phyloP scores from a whole-genome alignment of 30 jellyfish, hydroid and myxozoan genomes.

The Mastigias papua region DNA sequence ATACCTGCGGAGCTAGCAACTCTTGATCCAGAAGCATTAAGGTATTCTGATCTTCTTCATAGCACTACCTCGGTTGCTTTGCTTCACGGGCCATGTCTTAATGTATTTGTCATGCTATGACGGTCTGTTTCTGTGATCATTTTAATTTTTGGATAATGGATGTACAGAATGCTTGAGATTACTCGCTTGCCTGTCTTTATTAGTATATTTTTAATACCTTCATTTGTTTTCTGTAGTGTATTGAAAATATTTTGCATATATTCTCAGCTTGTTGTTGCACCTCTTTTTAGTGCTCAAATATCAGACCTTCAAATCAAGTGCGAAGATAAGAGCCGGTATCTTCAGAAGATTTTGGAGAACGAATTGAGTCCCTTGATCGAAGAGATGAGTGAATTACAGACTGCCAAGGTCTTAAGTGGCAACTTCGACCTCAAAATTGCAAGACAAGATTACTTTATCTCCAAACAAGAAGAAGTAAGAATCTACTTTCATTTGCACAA shows the following conservation, averaged over 20 bases:
- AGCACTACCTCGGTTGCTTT: too few relatives aligned
- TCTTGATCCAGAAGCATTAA: conserved; percentile 16
- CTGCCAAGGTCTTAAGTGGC: conserved; percentile 83
- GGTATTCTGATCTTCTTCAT: conserved; percentile 4
- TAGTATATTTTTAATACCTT: too few relatives aligned
- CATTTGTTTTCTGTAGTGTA: not conserved
- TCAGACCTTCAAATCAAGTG: conserved; percentile 46
- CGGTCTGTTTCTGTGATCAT: too few relatives aligned
- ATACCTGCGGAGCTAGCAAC: conserved; percentile 10
- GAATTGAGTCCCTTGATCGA: conserved; percentile 70
- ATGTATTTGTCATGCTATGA: too few relatives aligned
- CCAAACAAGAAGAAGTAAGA: conserved; percentile 88
- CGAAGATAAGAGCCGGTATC: conserved; percentile 59
- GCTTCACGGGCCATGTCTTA: too few relatives aligned
- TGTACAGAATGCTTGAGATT: too few relatives aligned
- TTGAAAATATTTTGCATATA: not conserved
- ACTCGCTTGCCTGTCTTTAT: too few relatives aligned
- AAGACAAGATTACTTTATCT: conserved; percentile 88
- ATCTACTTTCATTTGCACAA: not conserved
- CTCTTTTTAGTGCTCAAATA: conserved; percentile 16
- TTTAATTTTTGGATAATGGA: too few relatives aligned
- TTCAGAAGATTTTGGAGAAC: conserved; percentile 35
- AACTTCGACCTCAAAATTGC: conserved; percentile 92
- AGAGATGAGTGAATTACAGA: conserved; percentile 81
- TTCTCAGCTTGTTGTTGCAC: not conserved